phyloP scores from a whole-genome alignment of 1,140 invertebrate species.

The Zaprionus vittiger region DNA sequence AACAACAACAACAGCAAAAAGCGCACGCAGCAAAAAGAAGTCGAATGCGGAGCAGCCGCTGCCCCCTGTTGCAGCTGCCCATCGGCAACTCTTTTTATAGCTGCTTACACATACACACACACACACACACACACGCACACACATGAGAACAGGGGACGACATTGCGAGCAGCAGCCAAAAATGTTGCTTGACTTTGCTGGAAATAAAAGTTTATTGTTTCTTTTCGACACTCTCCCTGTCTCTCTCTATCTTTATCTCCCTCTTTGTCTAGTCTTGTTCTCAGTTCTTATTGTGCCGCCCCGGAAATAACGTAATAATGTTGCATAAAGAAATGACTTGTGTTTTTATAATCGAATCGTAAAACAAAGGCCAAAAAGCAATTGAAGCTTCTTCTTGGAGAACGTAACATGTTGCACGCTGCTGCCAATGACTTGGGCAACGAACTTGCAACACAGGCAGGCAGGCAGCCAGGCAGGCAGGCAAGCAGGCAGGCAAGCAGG shows the following conservation, averaged over 20 bases:
- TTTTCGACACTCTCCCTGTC: slow-evolving; percentile 7
- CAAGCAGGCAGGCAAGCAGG: slow-evolving; percentile 1
- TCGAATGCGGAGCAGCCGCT: slow-evolving; percentile 33
- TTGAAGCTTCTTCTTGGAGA: slow-evolving; percentile 42
- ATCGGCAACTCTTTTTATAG: slow-evolving; percentile 70
- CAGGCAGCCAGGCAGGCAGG: slow-evolving; percentile 2
- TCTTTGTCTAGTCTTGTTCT: not conserved
- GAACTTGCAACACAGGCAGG: slow-evolving; percentile 50
- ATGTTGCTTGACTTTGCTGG: slow-evolving; percentile 48
- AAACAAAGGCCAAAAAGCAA: slow-evolving; percentile 45
- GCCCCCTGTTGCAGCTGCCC: slow-evolving; percentile 15
- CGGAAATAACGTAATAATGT: slow-evolving; percentile 82
- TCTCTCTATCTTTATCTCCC: not conserved
- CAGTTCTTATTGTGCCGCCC: slow-evolving; percentile 36
- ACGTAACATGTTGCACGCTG: slow-evolving; percentile 42
- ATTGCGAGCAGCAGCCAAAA: slow-evolving; percentile 38
- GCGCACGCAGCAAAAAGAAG: slow-evolving; percentile 43
- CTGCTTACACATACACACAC: slow-evolving; percentile 43
- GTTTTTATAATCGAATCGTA: slow-evolving; percentile 77
- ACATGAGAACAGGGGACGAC: not conserved
- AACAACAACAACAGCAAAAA: slow-evolving; percentile 38
- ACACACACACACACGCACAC: slow-evolving; percentile 18
- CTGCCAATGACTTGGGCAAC: slow-evolving; percentile 55
- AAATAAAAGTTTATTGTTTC: slow-evolving; percentile 73
- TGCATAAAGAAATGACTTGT: slow-evolving; percentile 71